These are phyloP conservation scores for Patella vulgata DNA, from an alignment of 1,140 invertebrate genomes.

Conservation along the genomic window DNA sequence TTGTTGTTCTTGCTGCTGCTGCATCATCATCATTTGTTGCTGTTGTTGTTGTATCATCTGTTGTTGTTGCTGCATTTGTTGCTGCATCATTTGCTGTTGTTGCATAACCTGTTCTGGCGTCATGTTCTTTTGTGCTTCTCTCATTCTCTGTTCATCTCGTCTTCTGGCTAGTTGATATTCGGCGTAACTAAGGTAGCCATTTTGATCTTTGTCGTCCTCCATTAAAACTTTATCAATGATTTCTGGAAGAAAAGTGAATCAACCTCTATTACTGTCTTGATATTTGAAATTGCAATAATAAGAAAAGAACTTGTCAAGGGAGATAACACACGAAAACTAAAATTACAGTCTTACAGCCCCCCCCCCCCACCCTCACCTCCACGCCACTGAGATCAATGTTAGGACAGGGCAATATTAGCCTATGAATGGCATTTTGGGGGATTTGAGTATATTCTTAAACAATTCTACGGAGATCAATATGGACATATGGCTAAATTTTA, in stretches of 20 bases:
- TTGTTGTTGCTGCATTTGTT: slow-evolving; percentile 25
- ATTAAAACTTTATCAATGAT: slow-evolving; percentile 81
- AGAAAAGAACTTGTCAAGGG: too few relatives aligned
- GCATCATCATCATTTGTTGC: slow-evolving; percentile 25
- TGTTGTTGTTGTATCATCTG: slow-evolving; percentile 21
- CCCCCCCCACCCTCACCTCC: too few relatives aligned
- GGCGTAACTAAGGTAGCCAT: slow-evolving; percentile 84
- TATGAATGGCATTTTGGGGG: not conserved
- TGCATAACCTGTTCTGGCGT: slow-evolving; percentile 13
- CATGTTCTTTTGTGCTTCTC: slow-evolving; percentile 25
- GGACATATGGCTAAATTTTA: too few relatives aligned
- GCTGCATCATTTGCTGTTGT: slow-evolving; percentile 9
- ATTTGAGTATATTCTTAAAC: not conserved
- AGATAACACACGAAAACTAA: too few relatives aligned
- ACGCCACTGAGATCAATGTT: too few relatives aligned
- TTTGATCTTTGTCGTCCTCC: slow-evolving; percentile 81
- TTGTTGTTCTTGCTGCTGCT: slow-evolving; percentile 2
- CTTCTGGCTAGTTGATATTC: slow-evolving; percentile 76
- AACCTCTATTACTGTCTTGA: too few relatives aligned
- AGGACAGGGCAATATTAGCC: not conserved
- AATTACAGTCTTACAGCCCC: not conserved
- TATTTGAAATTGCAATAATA: not conserved
- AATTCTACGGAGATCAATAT: too few relatives aligned
- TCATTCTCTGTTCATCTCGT: slow-evolving; percentile 49
- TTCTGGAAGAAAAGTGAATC: slow-evolving; percentile 69